These are phyloP conservation scores for Parauchenoglanis ngamensis DNA, from an alignment of 2,797 vertebrate genomes.

Conservation along the genomic window DNA sequence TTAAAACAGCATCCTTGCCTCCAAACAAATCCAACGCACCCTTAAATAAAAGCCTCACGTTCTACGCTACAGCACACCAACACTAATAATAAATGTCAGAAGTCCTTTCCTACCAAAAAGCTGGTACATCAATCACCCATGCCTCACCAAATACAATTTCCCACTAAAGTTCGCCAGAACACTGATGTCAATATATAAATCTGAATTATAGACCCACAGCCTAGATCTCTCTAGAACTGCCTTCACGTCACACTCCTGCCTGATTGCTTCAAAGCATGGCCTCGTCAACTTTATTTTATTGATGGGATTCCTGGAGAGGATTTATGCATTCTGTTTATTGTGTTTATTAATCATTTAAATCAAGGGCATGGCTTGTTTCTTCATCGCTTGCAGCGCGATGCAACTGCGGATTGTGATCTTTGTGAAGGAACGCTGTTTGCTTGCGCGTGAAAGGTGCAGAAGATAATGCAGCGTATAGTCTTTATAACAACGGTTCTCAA, in stretches of 20 bases:
- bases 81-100: slow-evolving; percentile 51
- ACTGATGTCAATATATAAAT: slow-evolving; percentile 39
- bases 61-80: slow-evolving; percentile 52
- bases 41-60: slow-evolving; percentile 34
- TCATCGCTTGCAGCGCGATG: slow-evolving; percentile 59
- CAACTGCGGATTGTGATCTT: slow-evolving; percentile 65
- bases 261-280: slow-evolving; percentile 59
- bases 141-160: slow-evolving; percentile 44
- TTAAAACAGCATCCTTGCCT: slow-evolving; percentile 1
- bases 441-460: not conserved
- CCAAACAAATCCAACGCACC: slow-evolving; percentile 20
- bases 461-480: not conserved
- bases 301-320: slow-evolving; percentile 59
- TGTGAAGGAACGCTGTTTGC: slow-evolving; percentile 21
- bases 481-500: not conserved
- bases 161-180: slow-evolving; percentile 48
- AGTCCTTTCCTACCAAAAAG: slow-evolving; percentile 38
- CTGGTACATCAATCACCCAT: slow-evolving; percentile 43
- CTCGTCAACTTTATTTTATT: slow-evolving; percentile 63
- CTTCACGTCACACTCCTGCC: slow-evolving; percentile 34
- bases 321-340: slow-evolving; percentile 62
- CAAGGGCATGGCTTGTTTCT: slow-evolving; percentile 55
- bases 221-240: slow-evolving; percentile 31
- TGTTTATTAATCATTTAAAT: slow-evolving; percentile 73
- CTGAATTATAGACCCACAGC: slow-evolving; percentile 37